A percentile compares a stretch with the other conserved stretches of the same genome.
Conservation (phyloP, 2,888 invertebrate species). For the Stegophylla sp. region DNA sequence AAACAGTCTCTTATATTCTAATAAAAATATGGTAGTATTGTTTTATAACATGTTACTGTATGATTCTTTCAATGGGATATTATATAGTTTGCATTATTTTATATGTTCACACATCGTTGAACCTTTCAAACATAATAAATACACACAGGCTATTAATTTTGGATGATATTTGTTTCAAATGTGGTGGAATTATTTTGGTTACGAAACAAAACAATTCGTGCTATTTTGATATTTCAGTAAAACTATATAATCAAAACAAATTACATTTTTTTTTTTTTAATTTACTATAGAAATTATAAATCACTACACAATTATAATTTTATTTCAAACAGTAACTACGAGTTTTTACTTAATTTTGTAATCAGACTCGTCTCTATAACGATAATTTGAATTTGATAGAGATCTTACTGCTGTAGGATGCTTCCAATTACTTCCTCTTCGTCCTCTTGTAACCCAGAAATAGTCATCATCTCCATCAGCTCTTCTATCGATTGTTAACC, state of each 20-base stretch:
- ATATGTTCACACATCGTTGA: slow-evolving; percentile 31
- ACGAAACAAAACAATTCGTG: background rate
- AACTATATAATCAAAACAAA: background rate
- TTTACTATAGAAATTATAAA: slow-evolving; percentile 51
- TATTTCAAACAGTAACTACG: slow-evolving; percentile 10
- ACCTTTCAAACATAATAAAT: slow-evolving; percentile 24
- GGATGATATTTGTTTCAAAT: background rate
- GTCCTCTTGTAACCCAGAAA: slow-evolving; percentile 54
- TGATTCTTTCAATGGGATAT: background rate
- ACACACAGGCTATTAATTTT: slow-evolving; percentile 31
- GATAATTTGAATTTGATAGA: slow-evolving; percentile 15
- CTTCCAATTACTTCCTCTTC: slow-evolving; percentile 37
- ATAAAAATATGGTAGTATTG: slow-evolving; percentile 33
- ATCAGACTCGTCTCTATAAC: slow-evolving; percentile 43
- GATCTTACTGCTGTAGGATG: slow-evolving; percentile 6
- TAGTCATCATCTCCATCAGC: slow-evolving; percentile 53
- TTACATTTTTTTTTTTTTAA: slow-evolving; percentile 26
- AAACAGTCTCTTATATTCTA: background rate
- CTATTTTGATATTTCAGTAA: background rate
- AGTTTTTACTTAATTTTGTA: slow-evolving; percentile 34
- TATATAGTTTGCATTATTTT: slow-evolving; percentile 29
- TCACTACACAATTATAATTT: slow-evolving; percentile 29
- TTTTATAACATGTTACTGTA: slow-evolving; percentile 18
- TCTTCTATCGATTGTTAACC: slow-evolving; percentile 60
- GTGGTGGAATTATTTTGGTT: slow-evolving; percentile 11